phyloP scores from a whole-genome alignment of 2,113 vertebrate genomes.

The Chauna torquata region DNA sequence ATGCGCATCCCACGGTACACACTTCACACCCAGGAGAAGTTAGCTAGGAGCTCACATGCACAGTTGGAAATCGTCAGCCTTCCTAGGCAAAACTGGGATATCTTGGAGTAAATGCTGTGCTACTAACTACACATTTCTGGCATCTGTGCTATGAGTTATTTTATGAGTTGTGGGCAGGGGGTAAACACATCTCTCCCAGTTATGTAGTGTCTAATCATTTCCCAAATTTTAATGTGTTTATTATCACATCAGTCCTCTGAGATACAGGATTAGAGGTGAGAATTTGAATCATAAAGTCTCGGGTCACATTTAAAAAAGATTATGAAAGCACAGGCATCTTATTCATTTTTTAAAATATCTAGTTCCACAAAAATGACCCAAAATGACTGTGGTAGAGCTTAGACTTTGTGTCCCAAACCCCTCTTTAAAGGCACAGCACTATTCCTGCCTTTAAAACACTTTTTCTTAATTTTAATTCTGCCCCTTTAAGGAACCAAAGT shows the following conservation, averaged over 20 bases:
- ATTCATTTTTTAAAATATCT: not conserved
- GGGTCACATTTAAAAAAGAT: not conserved
- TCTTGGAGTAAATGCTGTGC: not conserved
- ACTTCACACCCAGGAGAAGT: not conserved
- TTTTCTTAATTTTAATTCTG: not conserved
- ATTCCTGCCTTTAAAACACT: not conserved
- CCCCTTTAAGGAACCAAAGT: not conserved
- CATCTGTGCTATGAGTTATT: not conserved
- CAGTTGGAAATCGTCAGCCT: rapidly evolving
- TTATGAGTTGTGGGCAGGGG: not conserved
- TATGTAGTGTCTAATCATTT: not conserved
- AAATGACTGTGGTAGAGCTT: not conserved
- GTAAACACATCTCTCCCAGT: not conserved
- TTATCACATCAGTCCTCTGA: not conserved
- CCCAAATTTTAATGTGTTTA: not conserved
- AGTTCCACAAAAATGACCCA: not conserved
- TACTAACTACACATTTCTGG: no score
- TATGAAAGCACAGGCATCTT: not conserved
- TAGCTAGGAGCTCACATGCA: not conserved
- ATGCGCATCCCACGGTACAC: not conserved
- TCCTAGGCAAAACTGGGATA: not conserved
- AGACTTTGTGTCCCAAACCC: not conserved
- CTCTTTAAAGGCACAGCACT: not conserved
- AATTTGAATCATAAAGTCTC: not conserved
- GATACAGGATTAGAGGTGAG: not conserved